Base-by-base conservation (phyloP, 1,140 invertebrate species). In the Sogatella furcifera region DNA sequence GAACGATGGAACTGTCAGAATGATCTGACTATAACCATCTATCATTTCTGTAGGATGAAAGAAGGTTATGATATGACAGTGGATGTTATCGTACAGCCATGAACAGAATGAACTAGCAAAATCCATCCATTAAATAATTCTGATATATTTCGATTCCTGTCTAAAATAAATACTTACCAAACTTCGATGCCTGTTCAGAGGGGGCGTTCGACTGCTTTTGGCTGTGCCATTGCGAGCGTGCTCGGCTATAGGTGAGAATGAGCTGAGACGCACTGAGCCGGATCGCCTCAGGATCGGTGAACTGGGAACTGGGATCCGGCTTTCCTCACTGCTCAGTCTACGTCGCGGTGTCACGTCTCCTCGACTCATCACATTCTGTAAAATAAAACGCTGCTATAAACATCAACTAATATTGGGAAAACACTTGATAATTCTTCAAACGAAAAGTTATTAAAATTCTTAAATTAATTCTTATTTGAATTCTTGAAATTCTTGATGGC, bases 201-300 rank as follows among this genome's bases (percentile, higher is more conserved):
- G 10, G 5, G 60, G 60, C 21, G 46, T 19, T 1, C 46, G 46
- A 15, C 15, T 19, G 15, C 1, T 17, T 13, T 8, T 19, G 2
- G 46, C 1, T 2, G 34, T 38, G 21, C 46, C 46, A 17, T 49
- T 49, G 15, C 46, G 15, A 19, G 55, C 59, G 5, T 57, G 56
- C 13, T 57, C 56, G 21, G 28, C 13, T 17, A 57, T 57, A 9
- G 56, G 56, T 19, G 56, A 41, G 21, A 31, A 57, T 14, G 72
- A 72, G 42, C 70, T 71, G 52, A 75, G 31, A 65, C 77, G 72
- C 62, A 77, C 62, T 57, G 76, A 77, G 57, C 64, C 65, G 5
- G 76, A 74, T 17, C 77, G 76, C 34, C 76, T 71, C 59, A 77
- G 66, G 55, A 71, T 63, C 22, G 70, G 69, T 14, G 76, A 74